Base-by-base conservation (phyloP, 2,888 invertebrate genomes). In the Ormyrus pomaceus region DNA sequence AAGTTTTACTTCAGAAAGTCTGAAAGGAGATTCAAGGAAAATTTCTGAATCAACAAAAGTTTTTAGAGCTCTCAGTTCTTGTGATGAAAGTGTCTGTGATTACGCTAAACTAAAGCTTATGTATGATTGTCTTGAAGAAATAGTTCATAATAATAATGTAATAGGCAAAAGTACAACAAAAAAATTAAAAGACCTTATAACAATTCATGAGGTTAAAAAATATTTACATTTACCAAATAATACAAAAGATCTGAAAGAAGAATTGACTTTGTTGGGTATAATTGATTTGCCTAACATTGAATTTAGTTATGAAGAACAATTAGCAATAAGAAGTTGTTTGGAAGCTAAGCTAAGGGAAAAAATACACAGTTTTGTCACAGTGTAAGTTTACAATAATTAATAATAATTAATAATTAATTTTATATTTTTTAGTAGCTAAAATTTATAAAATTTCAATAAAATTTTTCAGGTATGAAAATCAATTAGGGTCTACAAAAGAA, bases 271-370 rank as follows among this genome's bases (percentile, higher is more conserved):
- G 45, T 82, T 90, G 61, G 88, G 87, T 51, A 88, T 91, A 6
- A 82, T 82, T 7, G 86, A 89, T 82, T 79, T 88, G 66, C 85
- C 87, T 4, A 84, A 86, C 61, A 81, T 82, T 74, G 86, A 89
- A 53, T 85, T 91, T 48, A 89, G 82, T 71, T 87, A 86, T 62
- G 84, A 87, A 70, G 92, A 92, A 81, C 88, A 86, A 80, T 81
- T 87, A 68, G 74, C 85, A 11, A 83, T 90, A 5, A 89, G 85
- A 82, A 85, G 82, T 79, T 86, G 82, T 6, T 84, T 89, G 0
- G 90, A 90, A 83, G 82, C 82, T 34, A 82, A 87, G 58, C 79
- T 91, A 56, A 83, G 86, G 34, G 85, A 88, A 46, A 91, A 86
- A 79, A 84, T 88, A 71, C 83, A 87, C 48, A 75, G 79, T 53